Percentiles rank a stretch among this genome's conserved stretches.
phyloP scores from a whole-genome alignment of 2,797 vertebrate species.

The Crocidura indochinensis region DNA sequence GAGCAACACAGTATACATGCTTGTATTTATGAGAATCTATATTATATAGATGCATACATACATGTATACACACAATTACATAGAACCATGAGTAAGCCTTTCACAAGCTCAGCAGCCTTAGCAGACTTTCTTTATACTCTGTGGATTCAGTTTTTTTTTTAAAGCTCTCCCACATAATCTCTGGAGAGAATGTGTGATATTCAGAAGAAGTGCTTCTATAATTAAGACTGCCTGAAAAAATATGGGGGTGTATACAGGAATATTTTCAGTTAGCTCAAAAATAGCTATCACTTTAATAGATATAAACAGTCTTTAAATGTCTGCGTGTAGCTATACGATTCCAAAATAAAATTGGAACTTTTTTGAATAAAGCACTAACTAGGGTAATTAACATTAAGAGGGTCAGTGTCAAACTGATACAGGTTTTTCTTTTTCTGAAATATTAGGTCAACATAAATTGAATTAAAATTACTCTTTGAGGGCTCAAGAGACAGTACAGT shows the following conservation, averaged over 20 bases:
- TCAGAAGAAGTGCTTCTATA: conserved; percentile 61
- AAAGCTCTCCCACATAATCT: conserved; percentile 51
- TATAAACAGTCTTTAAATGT: conserved; percentile 57
- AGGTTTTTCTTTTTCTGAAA: conserved; percentile 72
- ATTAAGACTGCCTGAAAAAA: conserved; percentile 72
- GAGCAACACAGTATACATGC: background rate
- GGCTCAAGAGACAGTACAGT: too few species aligned
- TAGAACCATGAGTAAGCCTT: background rate
- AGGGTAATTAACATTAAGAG: background rate
- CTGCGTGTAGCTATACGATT: conserved; percentile 24
- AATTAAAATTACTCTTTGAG: conserved; percentile 33
- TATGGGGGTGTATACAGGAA: conserved; percentile 48
- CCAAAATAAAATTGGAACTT: conserved; percentile 53
- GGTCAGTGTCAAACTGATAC: background rate
- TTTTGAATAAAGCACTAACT: conserved; percentile 65
- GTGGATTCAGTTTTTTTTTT: conserved; percentile 70
- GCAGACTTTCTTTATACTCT: background rate
- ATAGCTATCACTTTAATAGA: conserved; percentile 67
- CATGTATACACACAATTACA: background rate
- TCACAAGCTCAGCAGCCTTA: background rate
- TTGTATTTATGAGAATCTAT: background rate
- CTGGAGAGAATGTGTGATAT: conserved; percentile 52
- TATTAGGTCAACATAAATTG: conserved; percentile 51
- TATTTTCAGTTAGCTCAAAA: conserved; percentile 79
- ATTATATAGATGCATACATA: background rate